Evolutionary conservation across 2,113 vertebrate species (phyloP), one percentile per base, ranked within the genome.

Genomic region (Patagioenas fasciata): DNA sequence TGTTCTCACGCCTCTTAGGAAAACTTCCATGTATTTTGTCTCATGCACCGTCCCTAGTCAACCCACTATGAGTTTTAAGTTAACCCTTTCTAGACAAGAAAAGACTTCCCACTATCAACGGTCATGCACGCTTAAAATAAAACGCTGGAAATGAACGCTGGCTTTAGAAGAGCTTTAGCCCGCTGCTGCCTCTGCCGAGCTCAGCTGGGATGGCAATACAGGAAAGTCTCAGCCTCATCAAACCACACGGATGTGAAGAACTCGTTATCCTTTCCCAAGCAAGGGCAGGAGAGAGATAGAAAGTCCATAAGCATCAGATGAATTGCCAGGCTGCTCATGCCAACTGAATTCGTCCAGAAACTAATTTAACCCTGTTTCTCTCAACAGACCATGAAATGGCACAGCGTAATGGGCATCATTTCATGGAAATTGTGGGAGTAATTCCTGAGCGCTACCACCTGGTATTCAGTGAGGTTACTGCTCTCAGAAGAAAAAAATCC

Each of bases 161-260:
- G 64, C 80, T 88, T 94, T 84, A 51, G 44, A 84, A 83, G 64
- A 85, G 88, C 69, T 96, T 96, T 77, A 94, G 95, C 85, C 50
- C 75, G 83, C 54, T 96, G 96, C 97, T 97, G 95, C 94, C 97
- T 97, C 97, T 98, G 92, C 95, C 74, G 98, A 82, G 81, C 79
- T 65, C 80, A 88, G 53, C 60, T 31, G 88, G 84, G 83, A 93
- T 79, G 74, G 89, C 83, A 94, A 12, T 47, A 47, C 44, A 47
- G 44, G 44, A 47, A 47, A 47, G 44, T n/a, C n/a, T n/a, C 36
- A 40, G 82, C 58, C 82, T 58, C 74, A 32, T 56, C 69, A 42
- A 66, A 86, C 1, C 2, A 69, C 73, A 91, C 11, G 8, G 60
- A 53, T 13, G 42, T 10, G 62, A 93, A 72, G 67, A 82, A 62